A percentile compares a stretch with the other conserved stretches of the same genome.
These are phyloP conservation scores for Arge pagana DNA, from an alignment of 2,888 invertebrate species.

Conservation along the genomic window DNA sequence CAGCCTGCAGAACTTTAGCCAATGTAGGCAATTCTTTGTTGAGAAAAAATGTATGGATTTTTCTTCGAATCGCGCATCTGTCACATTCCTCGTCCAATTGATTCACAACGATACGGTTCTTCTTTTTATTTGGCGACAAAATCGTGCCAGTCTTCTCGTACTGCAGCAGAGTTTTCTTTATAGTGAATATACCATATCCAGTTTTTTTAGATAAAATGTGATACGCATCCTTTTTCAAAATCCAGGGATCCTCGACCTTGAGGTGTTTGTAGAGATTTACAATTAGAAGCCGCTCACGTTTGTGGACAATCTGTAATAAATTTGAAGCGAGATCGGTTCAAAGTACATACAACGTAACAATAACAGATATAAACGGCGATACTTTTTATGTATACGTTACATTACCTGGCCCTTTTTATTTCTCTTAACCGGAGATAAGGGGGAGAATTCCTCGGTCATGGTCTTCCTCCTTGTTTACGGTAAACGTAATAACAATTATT, in stretches of 20 bases:
- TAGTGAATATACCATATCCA: slow-evolving; percentile 2
- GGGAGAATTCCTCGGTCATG: neutral
- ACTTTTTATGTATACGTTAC: slow-evolving; percentile 8
- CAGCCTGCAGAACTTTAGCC: neutral
- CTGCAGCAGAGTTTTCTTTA: slow-evolving; percentile 9
- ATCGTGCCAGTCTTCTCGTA: slow-evolving; percentile 9
- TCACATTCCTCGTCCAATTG: neutral
- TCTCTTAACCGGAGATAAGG: neutral
- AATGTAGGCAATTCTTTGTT: slow-evolving; percentile 15
- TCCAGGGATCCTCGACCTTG: slow-evolving; percentile 2
- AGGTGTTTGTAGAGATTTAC: slow-evolving; percentile 8
- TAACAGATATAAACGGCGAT: slow-evolving; percentile 3
- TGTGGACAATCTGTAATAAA: slow-evolving; percentile 5
- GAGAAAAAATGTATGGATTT: slow-evolving; percentile 13
- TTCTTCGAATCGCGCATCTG: slow-evolving; percentile 14
- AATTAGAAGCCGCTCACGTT: neutral
- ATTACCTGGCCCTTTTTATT: slow-evolving; percentile 9
- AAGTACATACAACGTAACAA: neutral
- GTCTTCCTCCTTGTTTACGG: slow-evolving; percentile 2
- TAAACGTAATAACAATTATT: too few relatives aligned
- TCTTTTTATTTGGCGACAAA: slow-evolving; percentile 15
- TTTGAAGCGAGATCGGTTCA: neutral
- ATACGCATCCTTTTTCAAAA: slow-evolving; percentile 4
- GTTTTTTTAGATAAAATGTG: neutral
- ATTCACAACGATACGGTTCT: neutral